These are phyloP conservation scores for Octopus bimaculoides DNA, from an alignment of 1,140 invertebrate species.

Conservation along the genomic window DNA sequence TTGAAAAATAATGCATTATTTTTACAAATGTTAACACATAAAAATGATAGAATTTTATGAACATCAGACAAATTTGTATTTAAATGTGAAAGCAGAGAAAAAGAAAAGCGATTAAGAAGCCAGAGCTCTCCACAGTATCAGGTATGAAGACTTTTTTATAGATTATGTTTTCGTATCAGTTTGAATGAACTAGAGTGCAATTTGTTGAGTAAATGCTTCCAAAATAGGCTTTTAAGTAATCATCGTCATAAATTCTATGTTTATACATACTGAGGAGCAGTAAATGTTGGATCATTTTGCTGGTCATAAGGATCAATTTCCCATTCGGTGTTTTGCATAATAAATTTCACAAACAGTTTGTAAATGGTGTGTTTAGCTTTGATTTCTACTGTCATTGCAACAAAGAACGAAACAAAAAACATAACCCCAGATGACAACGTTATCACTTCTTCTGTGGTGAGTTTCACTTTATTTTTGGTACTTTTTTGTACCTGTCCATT, in stretches of 20 bases:
- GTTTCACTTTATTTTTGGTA: constrained; percentile 53
- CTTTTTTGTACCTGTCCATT: constrained; percentile 49
- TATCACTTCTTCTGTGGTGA: constrained; percentile 60
- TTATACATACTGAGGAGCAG: constrained; percentile 1
- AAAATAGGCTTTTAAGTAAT: too few relatives aligned
- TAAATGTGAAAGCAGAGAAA: too few relatives aligned
- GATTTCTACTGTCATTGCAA: constrained; percentile 64
- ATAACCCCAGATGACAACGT: constrained; percentile 62
- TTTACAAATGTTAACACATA: too few relatives aligned
- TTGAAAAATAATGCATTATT: too few relatives aligned
- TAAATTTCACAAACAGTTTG: constrained; percentile 58
- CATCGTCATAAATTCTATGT: not conserved
- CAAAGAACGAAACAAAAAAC: constrained; percentile 63
- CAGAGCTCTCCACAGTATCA: too few relatives aligned
- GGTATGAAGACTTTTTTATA: too few relatives aligned
- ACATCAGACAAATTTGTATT: too few relatives aligned
- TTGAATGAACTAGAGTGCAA: too few relatives aligned
- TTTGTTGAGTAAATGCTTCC: too few relatives aligned
- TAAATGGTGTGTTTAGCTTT: constrained; percentile 62
- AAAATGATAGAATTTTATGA: too few relatives aligned
- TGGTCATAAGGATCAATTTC: constrained; percentile 61
- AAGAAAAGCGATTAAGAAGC: too few relatives aligned
- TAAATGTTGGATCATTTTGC: constrained; percentile 35
- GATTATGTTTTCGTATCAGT: too few relatives aligned
- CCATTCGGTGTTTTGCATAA: constrained; percentile 62